Evolutionary conservation across 1,140 invertebrate genomes (phyloP), one percentile per base, ranked within the genome.

Genomic region (Pteromalus puparum): DNA sequence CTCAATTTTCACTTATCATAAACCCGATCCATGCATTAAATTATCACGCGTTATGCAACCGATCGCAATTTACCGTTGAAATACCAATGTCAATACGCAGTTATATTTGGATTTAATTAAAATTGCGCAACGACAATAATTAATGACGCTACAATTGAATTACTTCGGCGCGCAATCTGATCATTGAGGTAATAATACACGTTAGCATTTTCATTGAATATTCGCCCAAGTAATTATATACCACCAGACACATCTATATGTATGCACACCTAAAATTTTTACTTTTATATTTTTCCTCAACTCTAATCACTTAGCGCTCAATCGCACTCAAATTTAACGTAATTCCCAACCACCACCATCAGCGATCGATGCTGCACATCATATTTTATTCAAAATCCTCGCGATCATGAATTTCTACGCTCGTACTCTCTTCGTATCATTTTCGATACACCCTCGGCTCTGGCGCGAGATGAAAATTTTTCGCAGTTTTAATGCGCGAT

Each of bases 401-500:
- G 53, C 21, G 18, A 61, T 61, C 15, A 61, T 61, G 53, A 61
- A 61, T 61, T 21, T 21, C 53, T 3, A 13, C 3, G 4, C 38
- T 42, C 15, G 42, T 9, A 13, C 68, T 26, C 67, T 70, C 67
- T 70, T 72, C 68, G 21, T 18, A 34, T 34, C 13, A 78, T 67
- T 78, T 67, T 78, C 53, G 76, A 67, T 78, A 67, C 26, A 67
- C 61, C 53, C 68, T 10, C 28, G 18, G 68, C 24, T 4, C 30
- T 34, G 24, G 26, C 15, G 26, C 53, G 30, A 72, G 21, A 72
- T 72, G 68, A 72, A 72, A 72, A 72, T 28, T 72, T 72, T 72
- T 61, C 53, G 28, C 34, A 65, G 28, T 77, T 77, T 68, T 68
- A 68, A 81, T 72, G 21, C 79, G 28, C 34, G n/a, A 82, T 82